These are phyloP conservation scores for Ectobius pallidus DNA, from an alignment of 2,888 invertebrate species.

Conservation along the genomic window DNA sequence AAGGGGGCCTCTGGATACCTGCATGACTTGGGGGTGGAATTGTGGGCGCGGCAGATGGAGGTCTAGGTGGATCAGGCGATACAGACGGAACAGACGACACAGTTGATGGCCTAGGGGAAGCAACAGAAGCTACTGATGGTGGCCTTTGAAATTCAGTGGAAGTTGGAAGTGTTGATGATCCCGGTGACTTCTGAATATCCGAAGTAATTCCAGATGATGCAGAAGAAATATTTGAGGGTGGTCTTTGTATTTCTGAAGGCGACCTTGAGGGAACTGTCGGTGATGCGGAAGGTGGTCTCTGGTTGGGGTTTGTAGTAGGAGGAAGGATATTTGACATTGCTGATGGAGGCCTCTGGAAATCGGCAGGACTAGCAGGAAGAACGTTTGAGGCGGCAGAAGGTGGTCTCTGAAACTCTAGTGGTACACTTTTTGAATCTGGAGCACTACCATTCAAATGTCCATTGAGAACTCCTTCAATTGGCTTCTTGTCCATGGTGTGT, in stretches of 20 bases:
- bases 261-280: neutral
- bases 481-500: neutral
- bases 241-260: no score
- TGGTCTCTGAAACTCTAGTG: neutral
- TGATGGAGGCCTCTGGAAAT: neutral
- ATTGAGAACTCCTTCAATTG: neutral
- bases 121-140: neutral
- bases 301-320: neutral
- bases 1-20: no score
- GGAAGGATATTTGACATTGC: neutral
- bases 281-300: neutral
- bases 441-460: neutral
- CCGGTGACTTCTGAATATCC: neutral
- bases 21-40: no score
- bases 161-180: neutral
- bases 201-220: no score
- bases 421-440: neutral
- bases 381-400: neutral
- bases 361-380: neutral
- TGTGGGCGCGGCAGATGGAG: no score
- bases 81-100: no score
- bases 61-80: no score
- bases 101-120: neutral
- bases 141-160: neutral
- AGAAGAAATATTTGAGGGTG: no score